Evolutionary conservation across 2,113 vertebrate genomes (phyloP), one percentile per base, ranked within the genome.

Genomic region (Raja brachyura): DNA sequence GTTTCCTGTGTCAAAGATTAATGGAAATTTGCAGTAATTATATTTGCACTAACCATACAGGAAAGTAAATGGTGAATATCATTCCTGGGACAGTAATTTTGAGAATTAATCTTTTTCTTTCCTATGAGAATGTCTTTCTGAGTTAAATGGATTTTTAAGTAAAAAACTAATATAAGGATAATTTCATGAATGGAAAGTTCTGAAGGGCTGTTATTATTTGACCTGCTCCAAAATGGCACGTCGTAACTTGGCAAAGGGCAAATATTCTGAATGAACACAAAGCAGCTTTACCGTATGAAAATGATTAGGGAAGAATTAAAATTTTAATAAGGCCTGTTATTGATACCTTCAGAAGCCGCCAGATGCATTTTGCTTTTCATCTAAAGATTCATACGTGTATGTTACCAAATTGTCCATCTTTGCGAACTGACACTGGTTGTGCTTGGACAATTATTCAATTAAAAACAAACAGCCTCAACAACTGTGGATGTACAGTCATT

Each of bases 381-480:
- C n/a, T 90, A 68, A 61, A 68, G 63, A 33, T 33, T 33, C 14
- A 5, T 33, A 66, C 25, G 68, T 68, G 61, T 39, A 90, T 83
- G 61, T 28, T 16, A 63, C 28, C 63, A 88, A 18, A 88, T 18
- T 88, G 13, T 88, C 28, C n/a, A 88, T 61, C 83, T 61, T 6
- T 88, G 59, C 28, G 3, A 88, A n/a, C 56, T 86, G 54, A 61
- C 83, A 70, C 39, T 92, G 68, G 39, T 74, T 92, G 33, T 48
- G 66, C 73, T 88, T 92, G 90, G 33, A 39, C 90, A 92, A 73
- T 74, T 92, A 92, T 54, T 92, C 68, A 92, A 92, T 74, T 92
- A 92, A 92, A 92, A 92, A 73, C 68, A 73, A 92, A 68, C 33
- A 14, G 20, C 18, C 33, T 20, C 54, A 92, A 92, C 66, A 73